Evolutionary conservation across 2,797 vertebrate species (phyloP).

Genomic region (Meda fulgida): DNA sequence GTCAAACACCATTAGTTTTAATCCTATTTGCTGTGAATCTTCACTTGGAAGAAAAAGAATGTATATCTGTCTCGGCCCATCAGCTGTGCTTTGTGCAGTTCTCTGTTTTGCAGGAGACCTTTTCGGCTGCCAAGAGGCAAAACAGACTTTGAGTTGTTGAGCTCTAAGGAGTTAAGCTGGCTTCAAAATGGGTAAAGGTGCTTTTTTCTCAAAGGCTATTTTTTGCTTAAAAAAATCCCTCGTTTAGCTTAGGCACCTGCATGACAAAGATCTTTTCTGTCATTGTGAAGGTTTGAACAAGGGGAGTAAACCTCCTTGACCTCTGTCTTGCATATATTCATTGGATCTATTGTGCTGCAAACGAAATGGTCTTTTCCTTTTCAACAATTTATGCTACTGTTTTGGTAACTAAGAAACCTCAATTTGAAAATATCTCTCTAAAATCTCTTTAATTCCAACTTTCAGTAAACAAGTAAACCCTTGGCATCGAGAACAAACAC

Average conservation of each 20-base stretch:
- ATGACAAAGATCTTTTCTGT: background rate
- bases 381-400: background rate
- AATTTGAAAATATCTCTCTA: background rate
- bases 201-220: constrained; percentile 2
- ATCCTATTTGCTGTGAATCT: constrained; percentile 78
- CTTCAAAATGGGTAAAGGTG: background rate
- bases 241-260: background rate
- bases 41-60: constrained; percentile 80
- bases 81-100: constrained; percentile 70
- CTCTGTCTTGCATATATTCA: background rate
- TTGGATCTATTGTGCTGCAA: background rate
- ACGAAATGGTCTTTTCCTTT: background rate
- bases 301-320: background rate
- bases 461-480: background rate
- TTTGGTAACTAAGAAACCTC: background rate
- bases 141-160: constrained; percentile 38
- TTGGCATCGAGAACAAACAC: background rate
- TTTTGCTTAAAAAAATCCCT: background rate
- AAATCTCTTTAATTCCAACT: background rate
- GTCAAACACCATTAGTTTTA: constrained; percentile 83
- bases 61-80: constrained; percentile 71
- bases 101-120: constrained; percentile 65
- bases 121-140: constrained; percentile 58
- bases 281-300: background rate
- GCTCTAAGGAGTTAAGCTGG: constrained; percentile 16